Evolutionary conservation across 2,113 vertebrate genomes (phyloP).

Genomic region (Tyto alba): DNA sequence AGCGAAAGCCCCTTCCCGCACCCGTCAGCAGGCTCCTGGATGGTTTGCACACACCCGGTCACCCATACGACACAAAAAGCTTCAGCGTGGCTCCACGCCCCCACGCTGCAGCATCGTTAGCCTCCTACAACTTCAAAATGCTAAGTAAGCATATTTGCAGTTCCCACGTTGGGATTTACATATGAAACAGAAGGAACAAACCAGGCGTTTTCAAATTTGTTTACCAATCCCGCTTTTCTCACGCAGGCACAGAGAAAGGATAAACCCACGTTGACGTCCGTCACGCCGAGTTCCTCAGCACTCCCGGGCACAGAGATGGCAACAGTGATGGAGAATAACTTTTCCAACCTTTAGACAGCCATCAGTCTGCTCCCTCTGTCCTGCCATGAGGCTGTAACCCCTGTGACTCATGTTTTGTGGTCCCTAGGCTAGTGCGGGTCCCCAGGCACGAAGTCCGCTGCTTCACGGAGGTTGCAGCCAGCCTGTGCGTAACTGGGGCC

Average conservation of each 20-base stretch:
- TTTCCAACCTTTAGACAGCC: not conserved
- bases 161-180: not conserved
- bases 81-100: not conserved
- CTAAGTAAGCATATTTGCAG: not conserved
- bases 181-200: not conserved
- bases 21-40: not conserved
- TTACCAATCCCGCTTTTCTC: not conserved
- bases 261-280: too few species aligned
- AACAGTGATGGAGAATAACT: not conserved
- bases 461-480: not conserved
- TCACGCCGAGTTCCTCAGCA: not conserved
- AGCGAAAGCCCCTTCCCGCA: not conserved
- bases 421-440: not conserved
- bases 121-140: not conserved
- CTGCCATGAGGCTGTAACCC: not conserved
- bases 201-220: not conserved
- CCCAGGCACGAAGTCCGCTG: not conserved
- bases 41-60: not conserved
- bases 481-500: not conserved
- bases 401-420: not conserved
- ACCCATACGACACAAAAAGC: not conserved
- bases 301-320: not conserved
- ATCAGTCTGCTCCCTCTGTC: not conserved
- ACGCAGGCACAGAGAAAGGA: rapidly evolving
- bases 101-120: not conserved